Base-by-base conservation (phyloP, 2,888 invertebrate genomes). In the Tridacna crocea region DNA sequence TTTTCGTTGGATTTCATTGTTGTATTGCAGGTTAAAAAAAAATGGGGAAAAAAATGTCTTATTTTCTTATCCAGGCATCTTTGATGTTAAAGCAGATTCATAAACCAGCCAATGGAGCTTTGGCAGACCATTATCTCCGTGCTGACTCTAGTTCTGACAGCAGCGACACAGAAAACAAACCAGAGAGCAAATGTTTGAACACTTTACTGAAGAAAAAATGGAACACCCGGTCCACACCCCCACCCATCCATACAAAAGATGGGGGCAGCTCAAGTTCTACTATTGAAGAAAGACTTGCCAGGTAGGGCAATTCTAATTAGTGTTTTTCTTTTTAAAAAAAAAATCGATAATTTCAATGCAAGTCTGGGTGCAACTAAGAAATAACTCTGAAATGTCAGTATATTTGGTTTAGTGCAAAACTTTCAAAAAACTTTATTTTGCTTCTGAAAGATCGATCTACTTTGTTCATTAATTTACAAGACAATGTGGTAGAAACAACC, bases 61-160 rank as follows among this genome's bases (percentile, higher is more conserved):
- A 4, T 36, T 36, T 36, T 36, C 36, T 74, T 63, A 75, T 82
- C 3, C 78, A 91, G 91, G 92, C 92, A 13, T 89, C 84, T 8
- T 63, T 89, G 63, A 82, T 92, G 68, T 83, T 92, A 51, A 88
- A 90, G 75, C 92, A 91, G 77, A 87, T 92, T 27, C 88, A 88
- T 74, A 92, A 91, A 72, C 90, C 91, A n/a, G 92, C 91, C 19
- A 92, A 92, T 75, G 92, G 92, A 11, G 88, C 88, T 75, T 87
- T 92, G 48, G 91, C 92, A 0, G 88, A 90, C 70, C 51, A 80
- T 24, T 75, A 61, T 72, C 88, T 88, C 10, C 87, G 78, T 76
- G 61, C 65, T 17, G 72, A 75, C n/a, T 61, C 68, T 19, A 75
- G 76, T 24, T 74, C 75, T 11, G 82, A 87, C 60, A 82, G 79